These are phyloP conservation scores for Psylliodes chrysocephalus DNA, from an alignment of 2,888 invertebrate species.

Conservation along the genomic window DNA sequence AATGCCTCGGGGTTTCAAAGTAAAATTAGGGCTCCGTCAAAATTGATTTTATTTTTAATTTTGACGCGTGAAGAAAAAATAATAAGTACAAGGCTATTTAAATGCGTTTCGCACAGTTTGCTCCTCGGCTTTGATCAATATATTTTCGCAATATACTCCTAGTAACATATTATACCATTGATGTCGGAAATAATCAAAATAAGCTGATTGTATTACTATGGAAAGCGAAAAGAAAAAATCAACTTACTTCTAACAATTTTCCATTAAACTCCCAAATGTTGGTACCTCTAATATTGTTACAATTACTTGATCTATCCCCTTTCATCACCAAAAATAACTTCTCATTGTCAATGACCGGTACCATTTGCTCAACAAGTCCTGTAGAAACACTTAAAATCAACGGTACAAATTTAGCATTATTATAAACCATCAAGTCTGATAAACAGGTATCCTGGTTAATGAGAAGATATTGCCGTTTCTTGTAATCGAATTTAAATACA, in stretches of 20 bases:
- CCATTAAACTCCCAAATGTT: conserved; percentile 63
- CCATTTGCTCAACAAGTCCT: conserved; percentile 65
- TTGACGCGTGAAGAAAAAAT: too few species aligned
- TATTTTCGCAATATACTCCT: too few species aligned
- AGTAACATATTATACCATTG: too few species aligned
- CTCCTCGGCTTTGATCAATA: too few species aligned
- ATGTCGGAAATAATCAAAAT: too few species aligned
- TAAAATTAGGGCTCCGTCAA: too few species aligned
- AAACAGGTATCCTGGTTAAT: conserved; percentile 63
- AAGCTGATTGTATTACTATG: too few species aligned
- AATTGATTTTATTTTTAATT: too few species aligned
- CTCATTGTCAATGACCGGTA: conserved; percentile 57
- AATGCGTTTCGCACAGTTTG: too few species aligned
- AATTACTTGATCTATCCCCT: conserved; percentile 41
- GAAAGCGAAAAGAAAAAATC: conserved; percentile 32
- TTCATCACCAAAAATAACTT: conserved; percentile 61
- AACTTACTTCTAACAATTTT: conserved; percentile 56
- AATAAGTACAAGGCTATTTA: too few species aligned
- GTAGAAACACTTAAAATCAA: conserved; percentile 58
- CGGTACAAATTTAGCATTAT: conserved; percentile 52
- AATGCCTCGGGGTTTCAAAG: too few species aligned
- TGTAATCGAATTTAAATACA: conserved; percentile 47
- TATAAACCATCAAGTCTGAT: conserved; percentile 64
- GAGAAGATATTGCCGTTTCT: conserved; percentile 59
- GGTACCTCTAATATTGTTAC: conserved; percentile 54